Evolutionary conservation across 2,113 vertebrate species (phyloP).

Genomic region (Onychostoma macrolepis): DNA sequence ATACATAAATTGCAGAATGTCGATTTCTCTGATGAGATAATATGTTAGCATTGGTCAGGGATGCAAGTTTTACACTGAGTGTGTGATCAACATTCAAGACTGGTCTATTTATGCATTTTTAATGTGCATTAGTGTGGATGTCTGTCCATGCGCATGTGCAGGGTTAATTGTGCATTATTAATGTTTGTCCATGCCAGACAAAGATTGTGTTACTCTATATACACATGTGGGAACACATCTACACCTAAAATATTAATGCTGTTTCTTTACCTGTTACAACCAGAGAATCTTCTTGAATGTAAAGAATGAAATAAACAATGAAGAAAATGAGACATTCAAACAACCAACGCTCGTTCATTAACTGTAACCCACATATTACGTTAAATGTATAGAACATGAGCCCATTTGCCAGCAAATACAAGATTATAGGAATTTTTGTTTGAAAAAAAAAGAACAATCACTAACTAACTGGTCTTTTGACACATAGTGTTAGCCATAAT

Average conservation of each 20-base stretch:
- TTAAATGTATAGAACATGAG: background rate
- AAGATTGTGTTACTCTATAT: constrained; percentile 50
- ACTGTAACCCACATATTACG: background rate
- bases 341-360: background rate
- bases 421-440: background rate
- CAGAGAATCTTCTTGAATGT: background rate
- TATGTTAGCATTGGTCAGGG: background rate
- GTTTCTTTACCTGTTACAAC: constrained; percentile 19
- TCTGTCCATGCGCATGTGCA: background rate
- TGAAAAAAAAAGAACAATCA: background rate
- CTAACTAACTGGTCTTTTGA: background rate
- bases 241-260: constrained; percentile 35
- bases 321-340: background rate
- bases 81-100: background rate
- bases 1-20: background rate
- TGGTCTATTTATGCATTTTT: constrained; percentile 14
- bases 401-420: background rate
- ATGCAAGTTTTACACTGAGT: background rate
- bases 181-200: constrained; percentile 43
- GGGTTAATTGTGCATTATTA: constrained; percentile 54
- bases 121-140: constrained; percentile 1
- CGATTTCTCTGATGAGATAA: background rate
- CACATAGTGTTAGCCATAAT: background rate
- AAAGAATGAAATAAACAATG: constrained; percentile 10
- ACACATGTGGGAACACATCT: constrained; percentile 32